phyloP scores from a whole-genome alignment of 2,113 vertebrate species.

The Coptodon rendalli region DNA sequence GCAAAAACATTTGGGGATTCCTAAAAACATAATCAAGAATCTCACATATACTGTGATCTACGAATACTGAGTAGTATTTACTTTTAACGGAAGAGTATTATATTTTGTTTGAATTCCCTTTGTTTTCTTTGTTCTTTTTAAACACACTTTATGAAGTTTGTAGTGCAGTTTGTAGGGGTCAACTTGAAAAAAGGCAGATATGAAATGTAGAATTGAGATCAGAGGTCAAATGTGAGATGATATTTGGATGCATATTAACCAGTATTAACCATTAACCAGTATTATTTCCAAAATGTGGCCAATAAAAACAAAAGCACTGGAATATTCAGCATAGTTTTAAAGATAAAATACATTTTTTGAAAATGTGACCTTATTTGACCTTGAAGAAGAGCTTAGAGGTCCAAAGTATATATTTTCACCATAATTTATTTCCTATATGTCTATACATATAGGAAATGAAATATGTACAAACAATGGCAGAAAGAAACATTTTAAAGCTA shows the following conservation, averaged over 20 bases:
- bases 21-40: neutral
- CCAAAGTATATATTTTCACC: neutral
- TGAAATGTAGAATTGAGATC: neutral
- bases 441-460: rapidly evolving
- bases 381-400: neutral
- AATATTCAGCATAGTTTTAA: neutral
- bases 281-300: neutral
- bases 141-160: neutral
- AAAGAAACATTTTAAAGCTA: neutral
- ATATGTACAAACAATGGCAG: neutral
- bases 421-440: rapidly evolving
- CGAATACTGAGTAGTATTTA: neutral
- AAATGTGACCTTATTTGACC: neutral
- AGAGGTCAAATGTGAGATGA: neutral
- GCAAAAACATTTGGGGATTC: neutral
- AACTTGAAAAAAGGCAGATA: neutral
- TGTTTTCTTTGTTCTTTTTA: neutral
- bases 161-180: neutral
- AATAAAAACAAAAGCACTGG: neutral
- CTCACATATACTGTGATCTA: neutral
- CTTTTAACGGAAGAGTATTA: neutral
- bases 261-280: neutral
- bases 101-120: neutral
- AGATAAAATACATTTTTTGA: neutral
- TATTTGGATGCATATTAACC: neutral